Evolutionary conservation across 2,888 invertebrate species (phyloP).

Genomic region (Dryococelus australis): DNA sequence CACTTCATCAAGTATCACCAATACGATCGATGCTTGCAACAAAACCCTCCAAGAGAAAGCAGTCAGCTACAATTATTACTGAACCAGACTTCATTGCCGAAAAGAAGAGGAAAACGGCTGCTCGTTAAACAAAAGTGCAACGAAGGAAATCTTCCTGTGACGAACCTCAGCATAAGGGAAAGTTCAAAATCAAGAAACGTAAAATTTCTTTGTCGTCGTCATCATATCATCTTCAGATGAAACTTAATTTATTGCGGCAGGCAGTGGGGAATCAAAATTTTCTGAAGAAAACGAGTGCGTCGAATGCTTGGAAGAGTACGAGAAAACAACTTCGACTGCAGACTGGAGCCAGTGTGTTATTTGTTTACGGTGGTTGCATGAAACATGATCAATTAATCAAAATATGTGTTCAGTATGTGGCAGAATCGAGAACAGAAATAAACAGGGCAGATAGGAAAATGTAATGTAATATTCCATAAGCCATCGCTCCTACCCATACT

Average conservation of each 20-base stretch:
- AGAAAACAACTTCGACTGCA: no score
- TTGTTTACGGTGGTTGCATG: no score
- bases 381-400: no score
- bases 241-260: background rate
- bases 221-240: background rate
- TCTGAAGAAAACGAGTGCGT: no score
- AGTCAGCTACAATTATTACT: conserved; percentile 23
- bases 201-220: background rate
- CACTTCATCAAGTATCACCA: conserved; percentile 21
- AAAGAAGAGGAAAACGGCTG: background rate
- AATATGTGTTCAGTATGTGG: no score
- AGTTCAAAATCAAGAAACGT: background rate
- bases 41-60: background rate
- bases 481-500: no score
- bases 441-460: no score
- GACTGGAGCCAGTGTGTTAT: no score
- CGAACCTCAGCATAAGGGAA: background rate
- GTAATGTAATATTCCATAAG: no score
- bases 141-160: background rate
- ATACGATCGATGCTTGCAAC: conserved; percentile 4
- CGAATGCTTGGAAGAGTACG: no score
- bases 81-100: background rate
- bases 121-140: background rate
- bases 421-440: no score
- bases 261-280: background rate